Percentiles rank a stretch among this genome's conserved stretches.
Evolutionary conservation across 2,797 vertebrate species (phyloP).

Genomic region (Lemur catta): DNA sequence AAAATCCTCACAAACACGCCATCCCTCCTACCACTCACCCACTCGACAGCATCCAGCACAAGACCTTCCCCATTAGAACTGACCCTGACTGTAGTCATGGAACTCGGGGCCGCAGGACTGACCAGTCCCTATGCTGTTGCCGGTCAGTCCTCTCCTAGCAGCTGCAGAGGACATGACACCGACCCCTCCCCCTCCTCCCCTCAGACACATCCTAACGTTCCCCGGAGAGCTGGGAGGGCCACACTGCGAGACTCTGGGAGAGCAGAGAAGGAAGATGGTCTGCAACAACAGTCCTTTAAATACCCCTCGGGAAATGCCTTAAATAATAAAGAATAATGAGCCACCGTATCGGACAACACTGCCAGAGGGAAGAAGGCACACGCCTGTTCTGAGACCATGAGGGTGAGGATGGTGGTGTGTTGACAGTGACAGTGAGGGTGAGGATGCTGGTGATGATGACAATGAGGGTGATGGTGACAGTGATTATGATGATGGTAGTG

Average conservation of each 20-base stretch:
- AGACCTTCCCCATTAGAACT: neutral
- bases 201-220: neutral
- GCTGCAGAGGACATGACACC: neutral
- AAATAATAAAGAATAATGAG: neutral
- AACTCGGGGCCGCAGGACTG: neutral
- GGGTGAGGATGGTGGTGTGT: neutral
- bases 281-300: neutral
- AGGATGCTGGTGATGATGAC: fast-evolving
- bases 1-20: fast-evolving
- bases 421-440: fast-evolving
- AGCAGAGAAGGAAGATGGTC: neutral
- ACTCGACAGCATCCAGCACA: neutral
- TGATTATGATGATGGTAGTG: fast-evolving
- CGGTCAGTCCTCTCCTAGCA: neutral
- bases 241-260: neutral
- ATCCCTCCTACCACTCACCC: neutral
- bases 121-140: neutral
- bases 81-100: neutral
- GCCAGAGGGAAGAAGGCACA: neutral
- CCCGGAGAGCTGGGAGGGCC: neutral
- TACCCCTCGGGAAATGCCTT: neutral
- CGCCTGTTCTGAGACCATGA: neutral
- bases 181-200: neutral
- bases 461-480: neutral
- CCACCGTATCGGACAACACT: neutral